Percentiles rank a stretch among this genome's conserved stretches.
These are phyloP conservation scores for Opisthocomus hoazin DNA, from an alignment of 2,113 vertebrate species.

Conservation along the genomic window DNA sequence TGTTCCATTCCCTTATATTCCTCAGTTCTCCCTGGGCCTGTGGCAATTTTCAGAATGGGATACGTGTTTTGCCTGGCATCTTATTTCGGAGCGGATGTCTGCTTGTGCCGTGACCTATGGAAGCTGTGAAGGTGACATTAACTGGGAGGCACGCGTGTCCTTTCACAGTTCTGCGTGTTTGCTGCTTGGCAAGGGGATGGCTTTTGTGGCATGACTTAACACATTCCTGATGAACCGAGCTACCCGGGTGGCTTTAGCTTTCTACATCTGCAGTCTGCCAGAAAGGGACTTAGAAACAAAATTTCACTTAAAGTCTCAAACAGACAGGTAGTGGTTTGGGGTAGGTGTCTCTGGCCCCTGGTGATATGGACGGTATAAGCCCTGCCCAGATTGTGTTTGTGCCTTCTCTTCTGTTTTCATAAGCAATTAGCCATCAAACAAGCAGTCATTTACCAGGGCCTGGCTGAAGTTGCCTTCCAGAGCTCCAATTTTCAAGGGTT, in stretches of 20 bases:
- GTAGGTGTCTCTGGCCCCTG: neutral
- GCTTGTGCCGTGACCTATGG: constrained; percentile 8
- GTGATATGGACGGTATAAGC: neutral
- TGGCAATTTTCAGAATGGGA: neutral
- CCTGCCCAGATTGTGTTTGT: neutral
- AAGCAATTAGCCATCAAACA: neutral
- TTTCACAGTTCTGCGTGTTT: neutral
- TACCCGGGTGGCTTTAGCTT: neutral
- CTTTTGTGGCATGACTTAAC: neutral
- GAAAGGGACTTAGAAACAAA: neutral
- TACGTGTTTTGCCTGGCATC: neutral
- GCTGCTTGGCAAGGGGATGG: neutral
- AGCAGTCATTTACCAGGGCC: neutral
- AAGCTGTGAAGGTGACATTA: constrained; percentile 58
- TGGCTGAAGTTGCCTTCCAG: neutral
- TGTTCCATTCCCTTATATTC: neutral
- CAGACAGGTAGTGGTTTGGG: neutral
- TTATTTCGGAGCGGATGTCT: neutral
- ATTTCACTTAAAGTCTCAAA: neutral
- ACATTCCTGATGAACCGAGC: neutral
- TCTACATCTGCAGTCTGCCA: neutral
- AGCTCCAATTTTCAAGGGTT: neutral
- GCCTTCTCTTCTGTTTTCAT: neutral
- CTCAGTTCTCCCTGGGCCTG: neutral
- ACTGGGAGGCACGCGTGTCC: neutral